A percentile compares a stretch with the other conserved stretches of the same genome.
Evolutionary conservation across 2,888 invertebrate species (phyloP).

Genomic region (Acleris emargana): DNA sequence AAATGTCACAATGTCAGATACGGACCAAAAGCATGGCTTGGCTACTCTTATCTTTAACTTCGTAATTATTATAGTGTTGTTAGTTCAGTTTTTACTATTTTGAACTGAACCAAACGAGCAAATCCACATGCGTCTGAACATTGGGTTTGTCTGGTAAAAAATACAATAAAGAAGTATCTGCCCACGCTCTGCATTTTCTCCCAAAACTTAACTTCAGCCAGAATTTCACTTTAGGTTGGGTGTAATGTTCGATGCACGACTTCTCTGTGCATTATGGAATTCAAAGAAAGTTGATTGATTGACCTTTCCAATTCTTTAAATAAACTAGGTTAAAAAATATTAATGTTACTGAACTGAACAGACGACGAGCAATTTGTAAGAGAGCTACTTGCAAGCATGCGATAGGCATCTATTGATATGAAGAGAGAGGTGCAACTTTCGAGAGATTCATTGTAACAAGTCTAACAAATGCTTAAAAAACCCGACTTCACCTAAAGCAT

Average conservation of each 20-base stretch:
- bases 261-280: constrained; percentile 21
- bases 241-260: constrained; percentile 17
- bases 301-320: neutral
- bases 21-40: too few species aligned
- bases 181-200: neutral
- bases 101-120: too few species aligned
- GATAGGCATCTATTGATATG: constrained; percentile 7
- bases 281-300: constrained; percentile 27
- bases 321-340: neutral
- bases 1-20: too few species aligned
- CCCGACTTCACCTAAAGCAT: too few species aligned
- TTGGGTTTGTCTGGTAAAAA: too few species aligned
- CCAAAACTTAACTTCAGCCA: neutral
- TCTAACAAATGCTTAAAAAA: too few species aligned
- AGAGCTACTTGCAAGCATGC: neutral
- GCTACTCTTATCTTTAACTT: too few species aligned
- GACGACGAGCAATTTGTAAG: neutral
- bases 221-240: neutral
- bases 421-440: neutral
- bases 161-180: neutral
- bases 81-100: too few species aligned
- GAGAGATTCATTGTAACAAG: neutral
- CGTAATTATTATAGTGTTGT: too few species aligned
- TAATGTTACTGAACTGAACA: neutral
- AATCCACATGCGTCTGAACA: too few species aligned